phyloP scores from a whole-genome alignment of 2,113 vertebrate genomes.

The Heteronetta atricapilla region DNA sequence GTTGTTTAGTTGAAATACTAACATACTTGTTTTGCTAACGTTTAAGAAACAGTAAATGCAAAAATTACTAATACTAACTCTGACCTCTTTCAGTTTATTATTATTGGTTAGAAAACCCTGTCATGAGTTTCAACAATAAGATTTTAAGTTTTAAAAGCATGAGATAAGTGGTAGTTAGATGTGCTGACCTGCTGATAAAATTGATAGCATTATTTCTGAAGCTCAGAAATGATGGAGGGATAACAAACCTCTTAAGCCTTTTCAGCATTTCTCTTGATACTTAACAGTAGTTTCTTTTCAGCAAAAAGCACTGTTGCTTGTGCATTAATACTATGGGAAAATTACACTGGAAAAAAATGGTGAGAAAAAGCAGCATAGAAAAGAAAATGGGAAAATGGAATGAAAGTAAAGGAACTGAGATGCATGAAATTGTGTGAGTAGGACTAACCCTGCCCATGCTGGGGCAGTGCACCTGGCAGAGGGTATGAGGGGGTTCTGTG shows the following conservation, averaged over 20 bases:
- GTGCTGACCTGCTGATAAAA: neutral
- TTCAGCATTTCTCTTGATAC: neutral
- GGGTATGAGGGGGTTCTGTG: neutral
- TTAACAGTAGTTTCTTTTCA: neutral
- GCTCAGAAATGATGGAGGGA: neutral
- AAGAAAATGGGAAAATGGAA: constrained; percentile 10
- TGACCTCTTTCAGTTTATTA: neutral
- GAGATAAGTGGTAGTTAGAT: neutral
- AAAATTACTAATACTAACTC: neutral
- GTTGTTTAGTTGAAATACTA: neutral
- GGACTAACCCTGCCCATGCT: neutral
- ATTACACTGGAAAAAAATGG: neutral
- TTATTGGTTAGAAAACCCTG: neutral
- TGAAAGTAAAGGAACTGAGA: neutral
- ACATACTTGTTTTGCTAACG: neutral
- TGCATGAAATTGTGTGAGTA: neutral
- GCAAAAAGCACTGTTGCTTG: neutral
- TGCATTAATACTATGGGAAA: neutral
- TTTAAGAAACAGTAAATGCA: neutral
- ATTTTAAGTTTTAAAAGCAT: neutral
- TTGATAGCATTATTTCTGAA: neutral
- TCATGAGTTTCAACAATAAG: neutral
- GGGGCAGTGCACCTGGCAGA: neutral
- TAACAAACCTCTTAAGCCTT: neutral
- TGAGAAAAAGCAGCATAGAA: neutral